Percentiles rank a stretch among this genome's conserved stretches.
phyloP scores from a whole-genome alignment of 2,888 invertebrate species.

The Pristionchus arcanus region DNA sequence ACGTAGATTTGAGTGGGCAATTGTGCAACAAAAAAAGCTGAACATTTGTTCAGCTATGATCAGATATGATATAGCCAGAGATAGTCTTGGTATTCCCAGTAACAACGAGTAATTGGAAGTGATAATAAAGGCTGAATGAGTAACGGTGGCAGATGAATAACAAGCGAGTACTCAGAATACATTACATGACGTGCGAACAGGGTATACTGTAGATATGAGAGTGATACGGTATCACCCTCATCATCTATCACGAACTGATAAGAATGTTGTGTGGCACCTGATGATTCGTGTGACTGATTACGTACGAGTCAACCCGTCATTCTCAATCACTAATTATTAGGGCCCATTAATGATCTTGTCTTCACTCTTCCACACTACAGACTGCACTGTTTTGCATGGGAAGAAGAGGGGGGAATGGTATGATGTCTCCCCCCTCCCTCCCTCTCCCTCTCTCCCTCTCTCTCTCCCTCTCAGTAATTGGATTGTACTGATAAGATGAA shows the following conservation, averaged over 20 bases:
- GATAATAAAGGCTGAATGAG: constrained; percentile 15
- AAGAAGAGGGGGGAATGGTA: neutral
- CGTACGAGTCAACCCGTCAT: constrained; percentile 9
- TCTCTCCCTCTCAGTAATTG: neutral
- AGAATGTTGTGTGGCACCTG: neutral
- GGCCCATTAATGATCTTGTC: neutral
- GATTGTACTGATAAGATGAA: constrained; percentile 43
- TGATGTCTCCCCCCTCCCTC: neutral
- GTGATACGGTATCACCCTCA: neutral
- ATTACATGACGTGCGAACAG: neutral
- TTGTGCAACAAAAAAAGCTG: no score
- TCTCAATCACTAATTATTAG: constrained; percentile 22
- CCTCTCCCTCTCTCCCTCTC: neutral
- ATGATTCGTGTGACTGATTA: neutral
- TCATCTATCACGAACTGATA: neutral
- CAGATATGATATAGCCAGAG: no score
- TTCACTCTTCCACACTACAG: constrained; percentile 16
- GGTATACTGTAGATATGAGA: neutral
- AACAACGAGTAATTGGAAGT: neutral
- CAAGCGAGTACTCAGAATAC: constrained; percentile 5
- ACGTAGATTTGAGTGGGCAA: no score
- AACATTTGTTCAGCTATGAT: no score
- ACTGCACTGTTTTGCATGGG: constrained; percentile 41
- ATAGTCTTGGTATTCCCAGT: no score
- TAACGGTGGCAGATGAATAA: constrained; percentile 4